Percentiles rank a stretch among this genome's conserved stretches.
Evolutionary conservation across 2,888 invertebrate species (phyloP).

Genomic region (Lucinisca nassula): DNA sequence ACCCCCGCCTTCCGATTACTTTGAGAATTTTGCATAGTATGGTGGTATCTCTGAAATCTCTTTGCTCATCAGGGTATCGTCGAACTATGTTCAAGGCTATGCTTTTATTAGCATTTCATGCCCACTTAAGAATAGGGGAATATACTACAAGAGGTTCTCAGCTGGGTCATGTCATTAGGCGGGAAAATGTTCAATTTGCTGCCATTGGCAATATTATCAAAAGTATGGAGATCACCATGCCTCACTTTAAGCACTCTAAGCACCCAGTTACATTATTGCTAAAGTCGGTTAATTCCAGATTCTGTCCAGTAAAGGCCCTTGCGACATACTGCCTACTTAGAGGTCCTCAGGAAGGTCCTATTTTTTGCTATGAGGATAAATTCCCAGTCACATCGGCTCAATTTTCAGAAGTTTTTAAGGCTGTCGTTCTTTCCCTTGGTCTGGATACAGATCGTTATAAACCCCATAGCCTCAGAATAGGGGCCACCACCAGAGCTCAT

Average conservation of each 20-base stretch:
- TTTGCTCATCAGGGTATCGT: neutral
- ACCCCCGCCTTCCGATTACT: constrained; percentile 41
- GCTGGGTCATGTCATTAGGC: neutral
- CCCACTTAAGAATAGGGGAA: constrained; percentile 48
- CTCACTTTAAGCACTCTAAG: constrained; percentile 34
- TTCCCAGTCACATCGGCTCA: neutral
- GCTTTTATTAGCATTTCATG: constrained; percentile 38
- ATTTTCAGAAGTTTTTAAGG: neutral
- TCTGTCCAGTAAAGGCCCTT: constrained; percentile 41
- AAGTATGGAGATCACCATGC: neutral
- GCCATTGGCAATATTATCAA: neutral
- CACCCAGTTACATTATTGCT: neutral
- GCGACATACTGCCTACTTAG: neutral
- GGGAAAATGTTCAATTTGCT: neutral
- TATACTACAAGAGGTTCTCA: neutral
- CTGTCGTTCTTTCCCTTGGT: neutral
- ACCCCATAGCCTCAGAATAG: constrained; percentile 38
- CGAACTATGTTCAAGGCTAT: neutral
- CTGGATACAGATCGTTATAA: constrained; percentile 9
- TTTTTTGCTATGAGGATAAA: neutral
- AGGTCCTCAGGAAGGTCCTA: neutral
- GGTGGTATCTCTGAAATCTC: neutral
- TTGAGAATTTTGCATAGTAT: neutral
- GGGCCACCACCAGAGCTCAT: constrained; percentile 30
- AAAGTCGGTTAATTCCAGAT: neutral